phyloP scores from a whole-genome alignment of 1,140 invertebrate species.

The Stenopsyche tienmushanensis region DNA sequence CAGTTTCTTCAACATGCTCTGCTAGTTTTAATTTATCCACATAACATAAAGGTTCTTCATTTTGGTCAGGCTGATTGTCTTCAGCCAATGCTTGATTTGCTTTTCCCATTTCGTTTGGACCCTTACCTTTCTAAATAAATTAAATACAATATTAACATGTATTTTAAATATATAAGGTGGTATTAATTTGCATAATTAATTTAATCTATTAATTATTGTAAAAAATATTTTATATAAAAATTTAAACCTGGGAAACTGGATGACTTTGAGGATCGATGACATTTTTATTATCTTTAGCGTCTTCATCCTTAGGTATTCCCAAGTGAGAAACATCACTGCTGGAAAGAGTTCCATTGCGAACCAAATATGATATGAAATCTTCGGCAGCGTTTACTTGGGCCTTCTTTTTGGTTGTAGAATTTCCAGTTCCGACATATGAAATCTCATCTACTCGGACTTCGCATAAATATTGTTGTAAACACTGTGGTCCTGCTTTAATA shows the following conservation, averaged over 20 bases:
- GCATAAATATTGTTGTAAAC: conserved; percentile 87
- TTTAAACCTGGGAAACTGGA: conserved; percentile 4
- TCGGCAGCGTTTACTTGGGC: conserved; percentile 87
- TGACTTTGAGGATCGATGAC: background rate
- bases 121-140: conserved; percentile 62
- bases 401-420: conserved; percentile 95
- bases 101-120: conserved; percentile 70
- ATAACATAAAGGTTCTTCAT: conserved; percentile 64
- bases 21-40: conserved; percentile 77
- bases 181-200: too few relatives aligned
- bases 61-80: conserved; percentile 56
- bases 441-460: conserved; percentile 79
- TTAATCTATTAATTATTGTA: background rate
- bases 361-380: conserved; percentile 88
- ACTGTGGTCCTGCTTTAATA: conserved; percentile 78
- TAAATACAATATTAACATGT: background rate
- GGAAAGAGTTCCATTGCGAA: conserved; percentile 69
- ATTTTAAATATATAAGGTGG: background rate
- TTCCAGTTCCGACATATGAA: conserved; percentile 87
- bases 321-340: conserved; percentile 67
- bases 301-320: conserved; percentile 8
- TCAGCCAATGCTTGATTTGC: conserved; percentile 64
- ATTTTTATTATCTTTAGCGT: background rate
- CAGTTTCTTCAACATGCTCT: conserved; percentile 83
- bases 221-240: background rate